Evolutionary conservation across 2,797 vertebrate species (phyloP).

Genomic region (Characodon lateralis): DNA sequence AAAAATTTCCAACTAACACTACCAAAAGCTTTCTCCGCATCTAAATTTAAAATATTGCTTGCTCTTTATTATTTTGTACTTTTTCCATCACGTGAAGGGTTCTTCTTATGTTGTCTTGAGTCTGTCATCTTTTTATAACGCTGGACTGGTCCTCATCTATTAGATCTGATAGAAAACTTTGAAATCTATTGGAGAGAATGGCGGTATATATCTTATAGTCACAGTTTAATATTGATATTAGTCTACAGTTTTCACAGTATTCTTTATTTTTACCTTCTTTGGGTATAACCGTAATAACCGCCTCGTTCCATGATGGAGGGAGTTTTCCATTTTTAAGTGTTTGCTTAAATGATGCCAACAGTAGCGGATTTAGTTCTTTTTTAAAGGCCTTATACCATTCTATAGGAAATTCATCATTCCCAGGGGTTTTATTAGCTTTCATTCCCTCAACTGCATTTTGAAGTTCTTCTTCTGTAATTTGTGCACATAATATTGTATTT

Average conservation of each 20-base stretch:
- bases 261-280: not conserved
- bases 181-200: not conserved
- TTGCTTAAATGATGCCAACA: not conserved
- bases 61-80: not conserved
- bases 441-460: not conserved
- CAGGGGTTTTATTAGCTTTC: not conserved
- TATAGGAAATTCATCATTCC: not conserved
- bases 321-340: not conserved
- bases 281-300: not conserved
- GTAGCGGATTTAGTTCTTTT: not conserved
- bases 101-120: not conserved
- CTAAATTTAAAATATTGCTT: not conserved
- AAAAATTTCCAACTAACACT: not conserved
- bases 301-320: not conserved
- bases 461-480: not conserved
- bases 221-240: constrained; percentile 8
- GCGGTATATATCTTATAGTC: not conserved
- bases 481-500: not conserved
- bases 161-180: not conserved
- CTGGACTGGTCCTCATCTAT: not conserved
- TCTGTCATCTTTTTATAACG: not conserved
- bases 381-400: not conserved
- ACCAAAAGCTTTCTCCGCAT: not conserved
- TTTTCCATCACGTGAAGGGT: not conserved
- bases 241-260: not conserved